phyloP scores from a whole-genome alignment of 2,888 invertebrate species.

The Microctonus hyperodae region DNA sequence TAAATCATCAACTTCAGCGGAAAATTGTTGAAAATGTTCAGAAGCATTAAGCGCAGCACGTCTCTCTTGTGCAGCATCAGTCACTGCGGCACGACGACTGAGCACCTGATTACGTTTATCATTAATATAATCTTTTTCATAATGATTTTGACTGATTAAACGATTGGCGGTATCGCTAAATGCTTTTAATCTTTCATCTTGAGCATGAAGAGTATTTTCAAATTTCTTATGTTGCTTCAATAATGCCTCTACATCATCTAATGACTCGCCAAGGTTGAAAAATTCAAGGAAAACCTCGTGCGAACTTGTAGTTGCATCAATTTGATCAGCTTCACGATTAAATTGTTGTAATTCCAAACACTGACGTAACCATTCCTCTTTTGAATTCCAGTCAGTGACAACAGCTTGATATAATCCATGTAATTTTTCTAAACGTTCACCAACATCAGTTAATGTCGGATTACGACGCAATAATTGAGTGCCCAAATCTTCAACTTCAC shows the following conservation, averaged over 20 bases:
- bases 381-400: constrained; percentile 77
- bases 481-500: constrained; percentile 82
- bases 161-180: constrained; percentile 85
- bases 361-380: constrained; percentile 86
- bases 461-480: constrained; percentile 77
- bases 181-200: constrained; percentile 87
- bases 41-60: constrained; percentile 81
- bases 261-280: constrained; percentile 83
- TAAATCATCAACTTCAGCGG: constrained; percentile 90
- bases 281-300: constrained; percentile 94
- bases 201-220: constrained; percentile 89
- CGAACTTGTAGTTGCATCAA: constrained; percentile 93
- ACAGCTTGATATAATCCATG: constrained; percentile 80
- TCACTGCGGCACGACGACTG: constrained; percentile 76
- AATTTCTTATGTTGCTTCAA: constrained; percentile 93
- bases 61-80: constrained; percentile 77
- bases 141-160: constrained; percentile 80
- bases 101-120: constrained; percentile 79
- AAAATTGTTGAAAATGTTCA: constrained; percentile 90
- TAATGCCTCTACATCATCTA: constrained; percentile 91
- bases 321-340: constrained; percentile 95
- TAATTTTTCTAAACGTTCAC: constrained; percentile 76
- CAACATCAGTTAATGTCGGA: constrained; percentile 78
- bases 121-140: constrained; percentile 77
- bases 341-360: constrained; percentile 89